Evolutionary conservation across 2,888 invertebrate species (phyloP), one percentile per base, ranked within the genome.

Genomic region (Conops quadrifasciatus): DNA sequence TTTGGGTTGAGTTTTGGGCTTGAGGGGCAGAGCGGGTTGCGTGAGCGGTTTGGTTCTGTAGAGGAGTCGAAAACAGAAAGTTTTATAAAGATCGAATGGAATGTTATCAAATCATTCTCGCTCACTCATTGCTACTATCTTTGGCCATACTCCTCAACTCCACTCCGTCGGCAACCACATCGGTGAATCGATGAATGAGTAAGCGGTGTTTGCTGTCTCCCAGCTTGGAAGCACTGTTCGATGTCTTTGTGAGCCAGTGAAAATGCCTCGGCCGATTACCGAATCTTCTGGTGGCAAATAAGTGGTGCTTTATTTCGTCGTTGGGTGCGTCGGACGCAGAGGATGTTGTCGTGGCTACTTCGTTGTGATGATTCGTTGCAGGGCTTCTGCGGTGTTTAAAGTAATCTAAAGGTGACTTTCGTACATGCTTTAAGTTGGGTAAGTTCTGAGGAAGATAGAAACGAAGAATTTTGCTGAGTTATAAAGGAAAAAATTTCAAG

Each of bases 1-100:
- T 71, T 80, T 82, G 30, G 85, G 84, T 72, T 80, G 80, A 21
- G 78, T 78, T 74, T 80, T 84, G 19, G 80, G 80, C 73, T 80
- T 83, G 75, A 76, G 73, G 59, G 76, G 75, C 63, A 77, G 73
- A 28, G 75, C 74, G 2, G 78, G 68, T 67, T 76, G 74, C 24
- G 70, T 81, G 2, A 84, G 77, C 19, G 82, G 81, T 66, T 81
- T 83, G 62, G 77, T 79, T 80, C 83, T 83, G 65, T 2, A 62
- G 58, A 62, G 69, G 24, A 26, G 15, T 60, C 28, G 53, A 59
- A 36, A 7, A 36, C 9, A 36, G 9, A 36, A 36, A 36, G 36
- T 36, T 36, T 36, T 7, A 28, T 71, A 26, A 24, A 56, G 26
- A 11, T 2, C 13, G 26, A 19, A 26, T 13, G 49, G 5, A 28